Evolutionary conservation across 1,140 invertebrate species (phyloP), one percentile per base, ranked within the genome.

Genomic region (Euglossa dilemma): DNA sequence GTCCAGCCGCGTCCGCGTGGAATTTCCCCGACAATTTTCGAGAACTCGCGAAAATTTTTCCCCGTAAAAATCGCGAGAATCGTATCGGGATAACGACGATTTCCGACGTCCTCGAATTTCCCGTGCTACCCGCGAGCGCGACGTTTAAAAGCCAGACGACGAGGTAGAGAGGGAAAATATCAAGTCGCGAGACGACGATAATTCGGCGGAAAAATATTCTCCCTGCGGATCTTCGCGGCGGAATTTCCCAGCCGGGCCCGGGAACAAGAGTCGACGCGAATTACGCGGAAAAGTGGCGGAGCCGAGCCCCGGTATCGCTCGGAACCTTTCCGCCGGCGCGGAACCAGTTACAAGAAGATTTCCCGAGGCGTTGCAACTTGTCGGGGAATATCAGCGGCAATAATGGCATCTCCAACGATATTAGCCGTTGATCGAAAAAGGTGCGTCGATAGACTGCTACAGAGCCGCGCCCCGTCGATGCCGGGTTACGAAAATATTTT

Each of bases 361-460:
- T 83, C 47, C 85, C 80, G 56, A 83, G 80, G 57, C 73, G 69
- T 63, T 54, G 71, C 75, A 90, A 92, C 59, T 88, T 89, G 89
- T 90, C 78, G n/a, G 76, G 86, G 91, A 89, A 91, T 92, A 92
- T 91, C 89, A 86, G 71, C 56, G 76, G 90, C 84, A 88, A 89
- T 92, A 91, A 91, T 90, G 88, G 87, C 91, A 89, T 92, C 92
- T 92, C 87, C 88, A 73, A 85, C 80, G 88, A 90, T 91, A 92
- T 93, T 92, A 92, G 89, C 85, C 87, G 83, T 82, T 85, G 78
- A 78, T 9, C 69, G 64, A 45, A 47, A 25, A 59, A 25, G 45
- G 28, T 52, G 18, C 4, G n/a, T 25, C 20, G 43, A n/a, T n/a
- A 47, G 47, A 23, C 64, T 54, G 7, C 8, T 14, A 8, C 14